phyloP scores from a whole-genome alignment of 2,113 vertebrate genomes.

The Pagrus major region DNA sequence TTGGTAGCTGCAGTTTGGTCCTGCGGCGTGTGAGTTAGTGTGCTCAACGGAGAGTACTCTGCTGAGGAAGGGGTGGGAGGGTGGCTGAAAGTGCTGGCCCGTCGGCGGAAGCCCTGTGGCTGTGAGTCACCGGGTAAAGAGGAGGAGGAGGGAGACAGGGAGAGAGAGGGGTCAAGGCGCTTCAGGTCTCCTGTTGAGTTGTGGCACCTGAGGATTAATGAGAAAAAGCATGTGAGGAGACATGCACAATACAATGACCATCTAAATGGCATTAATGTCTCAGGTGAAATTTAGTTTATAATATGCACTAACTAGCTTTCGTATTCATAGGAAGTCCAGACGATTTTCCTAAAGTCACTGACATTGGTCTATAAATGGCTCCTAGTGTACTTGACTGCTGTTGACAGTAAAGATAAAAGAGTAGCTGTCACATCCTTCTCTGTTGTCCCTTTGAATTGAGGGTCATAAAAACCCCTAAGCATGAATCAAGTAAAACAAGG shows the following conservation, averaged over 20 bases:
- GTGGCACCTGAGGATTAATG: conserved; percentile 73
- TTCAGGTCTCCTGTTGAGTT: conserved; percentile 89
- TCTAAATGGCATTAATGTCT: not conserved
- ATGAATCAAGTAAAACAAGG: not conserved
- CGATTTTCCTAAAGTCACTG: no score
- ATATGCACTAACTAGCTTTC: not conserved
- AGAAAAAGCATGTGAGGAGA: not conserved
- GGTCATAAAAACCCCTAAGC: not conserved
- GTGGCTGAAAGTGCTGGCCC: conserved; percentile 93
- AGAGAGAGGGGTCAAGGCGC: conserved; percentile 64
- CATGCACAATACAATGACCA: not conserved
- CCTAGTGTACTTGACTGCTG: not conserved
- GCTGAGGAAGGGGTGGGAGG: conserved; percentile 79
- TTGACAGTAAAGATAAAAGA: not conserved
- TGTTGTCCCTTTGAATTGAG: not conserved
- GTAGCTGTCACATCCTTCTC: not conserved
- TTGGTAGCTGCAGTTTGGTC: conserved; percentile 83
- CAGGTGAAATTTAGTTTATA: not conserved
- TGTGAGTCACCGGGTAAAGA: conserved; percentile 67
- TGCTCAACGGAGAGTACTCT: conserved; percentile 63
- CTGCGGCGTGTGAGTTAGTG: conserved; percentile 74
- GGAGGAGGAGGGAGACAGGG: conserved; percentile 47
- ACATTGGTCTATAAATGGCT: no score
- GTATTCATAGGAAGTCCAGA: not conserved
- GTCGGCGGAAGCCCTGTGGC: conserved; percentile 86